Evolutionary conservation across 1,140 invertebrate genomes (phyloP).

Genomic region (Pantala flavescens): DNA sequence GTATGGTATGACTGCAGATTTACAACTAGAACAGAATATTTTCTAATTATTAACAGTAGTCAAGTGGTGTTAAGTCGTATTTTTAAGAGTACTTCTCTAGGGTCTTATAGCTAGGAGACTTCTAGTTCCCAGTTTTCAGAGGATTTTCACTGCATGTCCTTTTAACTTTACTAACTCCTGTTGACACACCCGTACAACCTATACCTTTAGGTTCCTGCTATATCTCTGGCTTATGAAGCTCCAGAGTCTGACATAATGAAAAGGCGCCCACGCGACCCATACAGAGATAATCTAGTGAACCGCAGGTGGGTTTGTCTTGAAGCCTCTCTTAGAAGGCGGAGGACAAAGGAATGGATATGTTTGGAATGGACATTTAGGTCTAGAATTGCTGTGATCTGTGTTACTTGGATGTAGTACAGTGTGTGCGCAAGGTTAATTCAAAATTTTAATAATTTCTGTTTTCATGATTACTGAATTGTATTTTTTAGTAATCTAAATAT

Average conservation of each 20-base stretch:
- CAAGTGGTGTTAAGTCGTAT: neutral
- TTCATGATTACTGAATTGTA: too few relatives aligned
- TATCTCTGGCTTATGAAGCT: constrained; percentile 92
- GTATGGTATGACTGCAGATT: constrained; percentile 1
- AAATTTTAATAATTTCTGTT: too few relatives aligned
- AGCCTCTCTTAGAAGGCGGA: neutral
- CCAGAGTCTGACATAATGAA: constrained; percentile 97
- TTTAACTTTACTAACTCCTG: constrained; percentile 5
- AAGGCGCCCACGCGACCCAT: constrained; percentile 84
- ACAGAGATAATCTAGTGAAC: constrained; percentile 91
- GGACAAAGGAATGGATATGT: neutral
- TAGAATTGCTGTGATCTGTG: neutral
- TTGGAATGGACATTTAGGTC: constrained; percentile 9
- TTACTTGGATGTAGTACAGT: neutral
- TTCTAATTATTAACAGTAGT: neutral
- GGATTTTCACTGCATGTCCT: constrained; percentile 8
- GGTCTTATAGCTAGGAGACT: constrained; percentile 4
- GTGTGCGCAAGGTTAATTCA: neutral
- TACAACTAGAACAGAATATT: neutral
- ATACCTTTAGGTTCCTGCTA: constrained; percentile 70
- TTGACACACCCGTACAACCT: neutral
- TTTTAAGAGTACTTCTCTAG: constrained; percentile 3
- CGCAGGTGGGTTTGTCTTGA: constrained; percentile 54
- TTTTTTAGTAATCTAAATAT: too few relatives aligned
- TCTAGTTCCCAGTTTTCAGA: neutral